A percentile compares a stretch with the other conserved stretches of the same genome.
Conservation (phyloP, 2,113 vertebrate genomes). For the Marmota flaviventris region DNA sequence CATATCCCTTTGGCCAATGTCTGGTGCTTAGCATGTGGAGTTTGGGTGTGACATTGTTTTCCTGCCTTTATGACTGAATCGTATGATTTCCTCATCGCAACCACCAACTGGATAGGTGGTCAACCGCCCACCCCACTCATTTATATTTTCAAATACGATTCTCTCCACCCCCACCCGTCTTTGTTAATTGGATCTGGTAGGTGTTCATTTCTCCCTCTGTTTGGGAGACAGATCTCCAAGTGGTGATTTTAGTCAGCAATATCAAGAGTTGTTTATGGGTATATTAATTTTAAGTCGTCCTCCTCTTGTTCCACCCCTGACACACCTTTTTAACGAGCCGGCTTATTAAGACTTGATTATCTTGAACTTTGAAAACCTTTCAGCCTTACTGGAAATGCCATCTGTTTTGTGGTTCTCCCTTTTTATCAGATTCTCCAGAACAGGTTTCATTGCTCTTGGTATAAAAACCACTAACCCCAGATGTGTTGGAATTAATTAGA, state of each 20-base stretch:
- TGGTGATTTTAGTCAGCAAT: background rate
- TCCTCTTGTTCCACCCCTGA: conserved; percentile 68
- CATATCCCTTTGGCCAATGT: background rate
- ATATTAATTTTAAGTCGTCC: conserved; percentile 45
- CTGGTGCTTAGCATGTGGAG: conserved; percentile 8
- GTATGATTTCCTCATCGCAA: background rate
- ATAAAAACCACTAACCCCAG: background rate
- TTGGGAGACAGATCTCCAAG: conserved; percentile 18
- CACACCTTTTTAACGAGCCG: conserved; percentile 72
- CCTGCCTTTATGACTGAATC: conserved; percentile 51
- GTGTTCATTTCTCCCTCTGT: conserved; percentile 4
- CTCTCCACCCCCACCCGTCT: background rate
- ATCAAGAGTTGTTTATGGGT: conserved; percentile 10
- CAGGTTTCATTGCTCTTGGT: conserved; percentile 41
- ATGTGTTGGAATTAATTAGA: conserved; percentile 5
- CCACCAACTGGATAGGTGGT: background rate
- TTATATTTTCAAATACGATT: background rate
- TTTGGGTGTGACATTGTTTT: conserved; percentile 64
- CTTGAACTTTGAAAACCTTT: conserved; percentile 76
- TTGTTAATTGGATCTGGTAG: conserved; percentile 28
- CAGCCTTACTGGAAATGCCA: conserved; percentile 19
- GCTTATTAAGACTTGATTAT: conserved; percentile 70
- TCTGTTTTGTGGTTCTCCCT: conserved; percentile 29
- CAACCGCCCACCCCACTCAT: background rate
- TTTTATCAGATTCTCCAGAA: background rate